Conservation (phyloP, 23 tunicate species). For the Ciona savignyi region DNA sequence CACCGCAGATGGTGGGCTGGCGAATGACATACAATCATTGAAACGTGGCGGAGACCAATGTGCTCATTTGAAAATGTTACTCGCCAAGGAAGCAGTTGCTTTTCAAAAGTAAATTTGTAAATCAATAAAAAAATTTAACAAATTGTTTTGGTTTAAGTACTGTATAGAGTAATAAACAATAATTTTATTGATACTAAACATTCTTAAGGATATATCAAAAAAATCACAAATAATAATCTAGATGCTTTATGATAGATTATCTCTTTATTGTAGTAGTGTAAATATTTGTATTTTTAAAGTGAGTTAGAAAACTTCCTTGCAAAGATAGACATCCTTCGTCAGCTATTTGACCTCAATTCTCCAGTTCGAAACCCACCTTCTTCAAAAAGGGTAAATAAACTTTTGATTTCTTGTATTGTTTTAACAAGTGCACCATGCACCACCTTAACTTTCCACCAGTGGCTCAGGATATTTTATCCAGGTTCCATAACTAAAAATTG, state of each 20-base stretch:
- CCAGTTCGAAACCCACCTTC: conserved; percentile 7
- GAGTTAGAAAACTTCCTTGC: conserved; percentile 47
- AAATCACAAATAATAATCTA: too few species aligned
- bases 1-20: conserved; percentile 30
- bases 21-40: conserved; percentile 30
- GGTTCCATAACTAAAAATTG: too few species aligned
- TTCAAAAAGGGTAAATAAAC: too few species aligned
- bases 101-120: conserved; percentile 62
- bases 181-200: background rate
- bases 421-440: too few species aligned
- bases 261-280: background rate
- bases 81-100: conserved; percentile 74
- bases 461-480: too few species aligned
- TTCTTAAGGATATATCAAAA: background rate
- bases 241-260: too few species aligned
- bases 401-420: too few species aligned
- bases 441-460: too few species aligned
- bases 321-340: conserved; percentile 49
- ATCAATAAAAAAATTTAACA: background rate
- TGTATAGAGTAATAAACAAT: background rate
- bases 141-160: background rate
- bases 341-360: conserved; percentile 42
- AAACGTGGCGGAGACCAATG: conserved; percentile 41
- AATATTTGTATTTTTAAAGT: conserved; percentile 14
- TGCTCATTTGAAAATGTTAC: conserved; percentile 62